Conservation (phyloP, 2,113 vertebrate species). For the Ptychochromis oligacanthus region DNA sequence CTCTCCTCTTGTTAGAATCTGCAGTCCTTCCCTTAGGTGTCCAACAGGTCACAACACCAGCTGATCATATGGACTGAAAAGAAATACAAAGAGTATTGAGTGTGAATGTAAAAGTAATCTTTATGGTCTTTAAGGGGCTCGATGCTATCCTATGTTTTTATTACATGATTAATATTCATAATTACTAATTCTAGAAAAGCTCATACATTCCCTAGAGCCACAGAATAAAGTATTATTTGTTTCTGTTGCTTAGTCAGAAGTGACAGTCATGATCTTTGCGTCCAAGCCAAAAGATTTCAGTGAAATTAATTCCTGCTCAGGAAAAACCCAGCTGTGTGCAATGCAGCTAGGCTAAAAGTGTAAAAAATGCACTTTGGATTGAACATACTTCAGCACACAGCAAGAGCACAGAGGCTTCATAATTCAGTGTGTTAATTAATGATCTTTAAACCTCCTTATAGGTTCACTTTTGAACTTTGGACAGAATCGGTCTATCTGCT, state of each 20-base stretch:
- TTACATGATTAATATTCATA: neutral
- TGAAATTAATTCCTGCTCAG: neutral
- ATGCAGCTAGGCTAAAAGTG: neutral
- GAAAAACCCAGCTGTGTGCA: neutral
- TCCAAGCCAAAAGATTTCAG: neutral
- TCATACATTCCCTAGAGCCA: neutral
- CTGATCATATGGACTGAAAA: too few relatives aligned
- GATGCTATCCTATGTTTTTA: too few relatives aligned
- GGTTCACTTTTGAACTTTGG: neutral
- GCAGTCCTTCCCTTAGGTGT: neutral
- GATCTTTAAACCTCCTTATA: neutral
- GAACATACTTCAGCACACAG: neutral
- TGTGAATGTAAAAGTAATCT: neutral
- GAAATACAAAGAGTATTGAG: neutral
- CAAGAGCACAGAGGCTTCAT: neutral
- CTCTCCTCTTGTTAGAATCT: accelerated
- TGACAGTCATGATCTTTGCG: neutral
- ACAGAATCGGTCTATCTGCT: accelerated
- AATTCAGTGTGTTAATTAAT: neutral
- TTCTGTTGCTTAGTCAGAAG: neutral
- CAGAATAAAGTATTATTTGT: accelerated
- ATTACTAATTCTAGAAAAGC: too few relatives aligned
- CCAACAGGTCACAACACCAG: neutral
- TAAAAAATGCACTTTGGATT: too few relatives aligned
- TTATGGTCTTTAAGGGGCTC: too few relatives aligned